These are phyloP conservation scores for Troilus luridus DNA, from an alignment of 2,888 invertebrate species.

Conservation along the genomic window DNA sequence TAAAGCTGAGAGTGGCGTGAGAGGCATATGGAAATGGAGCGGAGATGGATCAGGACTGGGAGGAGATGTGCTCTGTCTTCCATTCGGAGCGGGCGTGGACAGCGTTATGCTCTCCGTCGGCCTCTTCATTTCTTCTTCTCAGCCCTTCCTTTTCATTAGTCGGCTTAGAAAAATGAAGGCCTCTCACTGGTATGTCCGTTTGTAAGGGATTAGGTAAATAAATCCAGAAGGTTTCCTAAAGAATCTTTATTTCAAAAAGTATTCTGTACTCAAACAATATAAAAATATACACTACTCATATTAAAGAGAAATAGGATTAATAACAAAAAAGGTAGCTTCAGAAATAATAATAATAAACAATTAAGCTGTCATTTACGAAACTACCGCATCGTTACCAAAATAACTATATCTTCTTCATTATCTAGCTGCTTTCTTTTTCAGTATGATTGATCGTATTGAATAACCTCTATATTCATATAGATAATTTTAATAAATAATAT, in stretches of 20 bases:
- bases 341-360: too few species aligned
- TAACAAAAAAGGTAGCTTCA: too few species aligned
- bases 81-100: constrained; percentile 11
- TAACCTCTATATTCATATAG: too few species aligned
- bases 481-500: too few species aligned
- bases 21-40: constrained; percentile 4
- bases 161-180: neutral
- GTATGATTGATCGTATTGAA: too few species aligned
- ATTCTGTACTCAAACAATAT: too few species aligned
- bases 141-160: neutral
- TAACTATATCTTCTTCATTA: too few species aligned
- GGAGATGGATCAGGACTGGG: neutral
- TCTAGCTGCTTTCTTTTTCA: too few species aligned
- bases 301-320: too few species aligned
- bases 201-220: neutral
- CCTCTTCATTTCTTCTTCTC: constrained; percentile 18
- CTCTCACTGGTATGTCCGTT: neutral
- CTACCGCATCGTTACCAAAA: too few species aligned
- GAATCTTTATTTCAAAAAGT: neutral
- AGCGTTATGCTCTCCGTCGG: constrained; percentile 25
- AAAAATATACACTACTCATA: too few species aligned
- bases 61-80: constrained; percentile 4
- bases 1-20: neutral
- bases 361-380: too few species aligned
- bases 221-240: neutral